Percentiles rank a stretch among this genome's conserved stretches.
phyloP scores from a whole-genome alignment of 2,888 invertebrate genomes.

The Tetanocera ferruginea region DNA sequence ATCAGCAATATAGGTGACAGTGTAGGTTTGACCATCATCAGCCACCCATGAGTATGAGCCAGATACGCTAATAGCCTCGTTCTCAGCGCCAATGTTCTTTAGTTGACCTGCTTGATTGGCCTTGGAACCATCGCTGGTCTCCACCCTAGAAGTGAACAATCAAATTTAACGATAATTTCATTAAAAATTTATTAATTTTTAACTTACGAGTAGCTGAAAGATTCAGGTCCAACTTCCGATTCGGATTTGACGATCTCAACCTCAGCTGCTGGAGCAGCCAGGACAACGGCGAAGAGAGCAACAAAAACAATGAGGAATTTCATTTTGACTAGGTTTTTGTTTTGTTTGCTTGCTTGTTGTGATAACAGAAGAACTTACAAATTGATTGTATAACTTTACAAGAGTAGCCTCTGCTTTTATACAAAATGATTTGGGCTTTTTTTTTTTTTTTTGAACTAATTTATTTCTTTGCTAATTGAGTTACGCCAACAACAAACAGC shows the following conservation, averaged over 20 bases:
- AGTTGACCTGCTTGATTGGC: conserved; percentile 75
- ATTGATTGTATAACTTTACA: too few species aligned
- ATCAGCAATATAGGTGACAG: conserved; percentile 69
- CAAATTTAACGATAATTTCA: background rate
- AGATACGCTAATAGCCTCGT: conserved; percentile 75
- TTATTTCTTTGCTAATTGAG: too few species aligned
- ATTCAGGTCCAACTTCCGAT: conserved; percentile 64
- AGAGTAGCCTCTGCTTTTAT: too few species aligned
- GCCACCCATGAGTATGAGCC: conserved; percentile 76
- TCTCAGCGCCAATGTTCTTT: conserved; percentile 76
- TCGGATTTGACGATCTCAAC: conserved; percentile 74
- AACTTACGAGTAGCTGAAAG: conserved; percentile 73
- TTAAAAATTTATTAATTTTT: background rate
- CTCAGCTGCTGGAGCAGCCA: conserved; percentile 53
- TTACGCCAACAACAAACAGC: too few species aligned
- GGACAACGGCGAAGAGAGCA: conserved; percentile 56
- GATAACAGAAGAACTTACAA: background rate
- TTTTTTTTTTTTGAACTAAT: too few species aligned
- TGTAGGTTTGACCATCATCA: conserved; percentile 75
- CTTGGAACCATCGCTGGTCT: conserved; percentile 77
- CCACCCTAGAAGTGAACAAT: conserved; percentile 68
- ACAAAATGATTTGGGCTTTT: too few species aligned
- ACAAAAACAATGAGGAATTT: conserved; percentile 62
- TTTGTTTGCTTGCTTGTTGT: conserved; percentile 9
- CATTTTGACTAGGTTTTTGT: conserved; percentile 51